Percentiles rank a stretch among this genome's conserved stretches.
phyloP scores from a whole-genome alignment of 2,888 invertebrate genomes.

The Pollenia labialis region DNA sequence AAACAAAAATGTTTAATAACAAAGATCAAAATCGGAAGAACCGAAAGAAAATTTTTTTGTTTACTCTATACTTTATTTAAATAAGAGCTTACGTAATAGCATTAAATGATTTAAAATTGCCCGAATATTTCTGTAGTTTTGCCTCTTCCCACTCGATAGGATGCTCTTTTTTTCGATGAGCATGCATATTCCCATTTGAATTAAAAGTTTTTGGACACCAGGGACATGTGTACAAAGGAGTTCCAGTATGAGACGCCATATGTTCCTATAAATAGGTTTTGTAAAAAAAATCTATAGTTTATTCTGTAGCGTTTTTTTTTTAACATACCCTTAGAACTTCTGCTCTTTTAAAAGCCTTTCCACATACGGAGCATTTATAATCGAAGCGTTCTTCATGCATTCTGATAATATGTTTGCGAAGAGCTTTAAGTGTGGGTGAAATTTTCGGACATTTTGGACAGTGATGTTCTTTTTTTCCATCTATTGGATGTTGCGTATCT shows the following conservation, averaged over 20 bases:
- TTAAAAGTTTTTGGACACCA: slow-evolving; percentile 83
- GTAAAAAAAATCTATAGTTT: neutral
- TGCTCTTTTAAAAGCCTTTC: slow-evolving; percentile 82
- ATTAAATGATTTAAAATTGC: neutral
- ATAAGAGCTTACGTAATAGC: neutral
- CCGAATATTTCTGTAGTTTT: slow-evolving; percentile 52
- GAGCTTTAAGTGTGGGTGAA: slow-evolving; percentile 81
- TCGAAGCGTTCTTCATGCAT: slow-evolving; percentile 80
- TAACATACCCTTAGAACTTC: slow-evolving; percentile 72
- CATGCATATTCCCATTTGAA: slow-evolving; percentile 83
- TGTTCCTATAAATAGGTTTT: slow-evolving; percentile 77
- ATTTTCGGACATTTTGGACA: slow-evolving; percentile 82
- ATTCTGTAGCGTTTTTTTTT: neutral
- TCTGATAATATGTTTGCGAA: slow-evolving; percentile 81
- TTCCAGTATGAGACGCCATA: slow-evolving; percentile 82
- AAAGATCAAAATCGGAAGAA: no score
- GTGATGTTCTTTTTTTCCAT: slow-evolving; percentile 77
- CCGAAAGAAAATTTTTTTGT: neutral
- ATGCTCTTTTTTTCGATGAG: slow-evolving; percentile 82
- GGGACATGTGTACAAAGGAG: slow-evolving; percentile 82
- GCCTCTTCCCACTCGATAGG: slow-evolving; percentile 78
- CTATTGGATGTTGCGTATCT: slow-evolving; percentile 80
- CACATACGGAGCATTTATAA: slow-evolving; percentile 81
- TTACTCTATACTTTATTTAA: neutral
- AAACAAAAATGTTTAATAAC: no score